Percentiles rank a stretch among this genome's conserved stretches.
Evolutionary conservation across 2,888 invertebrate genomes (phyloP).

Genomic region (Quadriops clusia): DNA sequence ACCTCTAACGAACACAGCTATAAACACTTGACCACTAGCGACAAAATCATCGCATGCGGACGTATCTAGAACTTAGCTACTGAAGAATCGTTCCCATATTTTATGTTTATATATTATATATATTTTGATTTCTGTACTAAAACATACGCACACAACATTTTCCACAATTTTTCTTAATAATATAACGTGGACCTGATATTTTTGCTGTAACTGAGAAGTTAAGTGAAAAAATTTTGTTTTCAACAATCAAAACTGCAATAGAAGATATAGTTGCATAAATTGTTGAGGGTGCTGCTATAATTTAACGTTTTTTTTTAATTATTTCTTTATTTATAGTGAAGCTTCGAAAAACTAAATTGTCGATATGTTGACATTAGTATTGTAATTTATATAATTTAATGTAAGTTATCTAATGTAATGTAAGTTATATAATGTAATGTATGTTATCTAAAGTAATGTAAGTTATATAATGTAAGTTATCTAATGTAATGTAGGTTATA

Average conservation of each 20-base stretch:
- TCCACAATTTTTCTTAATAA: constrained; percentile 31
- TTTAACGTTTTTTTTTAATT: not conserved
- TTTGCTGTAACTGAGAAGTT: no score
- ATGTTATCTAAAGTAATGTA: no score
- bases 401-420: no score
- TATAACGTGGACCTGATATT: constrained; percentile 28
- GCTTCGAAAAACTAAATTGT: no score
- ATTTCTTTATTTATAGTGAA: no score
- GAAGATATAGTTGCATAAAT: not conserved
- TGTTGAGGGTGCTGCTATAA: not conserved
- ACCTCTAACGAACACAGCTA: constrained; percentile 37
- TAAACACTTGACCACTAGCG: constrained; percentile 35
- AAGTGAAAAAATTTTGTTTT: no score
- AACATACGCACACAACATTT: constrained; percentile 36
- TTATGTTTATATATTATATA: constrained; percentile 25
- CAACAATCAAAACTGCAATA: no score
- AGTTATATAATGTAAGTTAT: no score
- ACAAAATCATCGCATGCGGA: constrained; percentile 34
- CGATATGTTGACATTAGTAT: no score
- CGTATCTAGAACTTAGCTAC: constrained; percentile 34
- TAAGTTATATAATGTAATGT: no score
- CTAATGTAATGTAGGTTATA: no score
- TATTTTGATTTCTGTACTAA: constrained; percentile 37
- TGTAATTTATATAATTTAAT: no score
- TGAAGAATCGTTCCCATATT: constrained; percentile 31